Evolutionary conservation across 2,113 vertebrate species (phyloP), one percentile per base, ranked within the genome.

Genomic region (Xiphorhynchus elegans): DNA sequence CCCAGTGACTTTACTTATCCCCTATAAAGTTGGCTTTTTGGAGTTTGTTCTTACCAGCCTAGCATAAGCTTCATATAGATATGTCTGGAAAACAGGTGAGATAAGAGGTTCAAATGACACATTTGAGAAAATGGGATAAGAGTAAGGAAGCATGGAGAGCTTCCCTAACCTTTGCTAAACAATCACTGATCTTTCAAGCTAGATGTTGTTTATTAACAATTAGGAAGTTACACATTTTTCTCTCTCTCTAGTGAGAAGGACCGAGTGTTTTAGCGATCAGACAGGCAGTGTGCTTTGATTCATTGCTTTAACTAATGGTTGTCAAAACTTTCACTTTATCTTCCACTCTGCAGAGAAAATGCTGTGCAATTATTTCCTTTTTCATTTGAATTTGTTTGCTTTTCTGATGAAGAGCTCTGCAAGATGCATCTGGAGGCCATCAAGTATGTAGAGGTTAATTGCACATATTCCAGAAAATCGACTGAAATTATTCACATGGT

Each of bases 401-500:
- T 93, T 90, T 87, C 89, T 96, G 62, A 33, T 13, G 9, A 80
- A 84, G 86, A 70, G 69, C 76, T 89, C 90, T 92, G 49, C 52
- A 89, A 85, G 46, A 52, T 69, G 52, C 50, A 84, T 89, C 92
- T 91, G 78, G 39, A 89, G 44, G 33, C 50, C 35, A 44, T 80
- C 33, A 60, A 37, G 19, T 74, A 73, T 69, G 77, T 84, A 80
- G 75, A 85, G 26, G 20, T 74, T 89, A 79, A 89, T 85, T 35
- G n/a, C 55, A 60, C 28, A 16, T 82, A 66, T 72, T 95, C 50
- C 63, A 68, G 64, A 82, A 94, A 90, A 66, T 60, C 23, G 47
- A 50, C 63, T 72, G 42, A 90, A 90, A 70, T 56, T 3, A 53
- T 91, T 87, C 1, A 0, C 40, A 49, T 84, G 80, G 46, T 77